A percentile compares a stretch with the other conserved stretches of the same genome.
Evolutionary conservation across 2,113 vertebrate genomes (phyloP).

Genomic region (Nettapus auritus): DNA sequence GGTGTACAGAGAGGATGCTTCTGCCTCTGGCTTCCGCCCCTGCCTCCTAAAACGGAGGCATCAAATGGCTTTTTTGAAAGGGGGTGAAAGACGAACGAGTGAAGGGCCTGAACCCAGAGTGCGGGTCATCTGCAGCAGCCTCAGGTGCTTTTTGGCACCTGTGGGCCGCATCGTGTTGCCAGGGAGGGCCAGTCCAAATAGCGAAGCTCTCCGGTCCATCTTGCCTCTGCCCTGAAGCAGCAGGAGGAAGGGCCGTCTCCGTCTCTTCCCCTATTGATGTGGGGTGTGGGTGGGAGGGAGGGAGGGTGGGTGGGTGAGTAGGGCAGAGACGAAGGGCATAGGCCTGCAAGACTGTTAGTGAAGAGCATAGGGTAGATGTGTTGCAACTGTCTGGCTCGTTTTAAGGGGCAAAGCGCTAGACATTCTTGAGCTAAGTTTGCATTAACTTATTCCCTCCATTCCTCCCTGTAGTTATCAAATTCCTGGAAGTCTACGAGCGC

Average conservation of each 20-base stretch:
- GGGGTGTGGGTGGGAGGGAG: background rate
- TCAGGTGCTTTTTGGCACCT: background rate
- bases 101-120: background rate
- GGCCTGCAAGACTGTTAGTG: background rate
- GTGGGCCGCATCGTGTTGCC: background rate
- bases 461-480: constrained; percentile 85
- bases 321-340: background rate
- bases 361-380: constrained; percentile 24
- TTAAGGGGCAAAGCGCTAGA: background rate
- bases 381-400: constrained; percentile 31
- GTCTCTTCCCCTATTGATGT: background rate
- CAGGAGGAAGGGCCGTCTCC: background rate
- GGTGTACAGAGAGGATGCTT: background rate
- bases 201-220: background rate
- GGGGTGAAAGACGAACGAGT: background rate
- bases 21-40: background rate
- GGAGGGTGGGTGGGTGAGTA: background rate
- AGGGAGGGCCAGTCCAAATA: background rate
- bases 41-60: background rate
- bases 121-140: background rate
- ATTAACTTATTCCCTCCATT: constrained; percentile 42
- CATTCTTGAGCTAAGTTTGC: constrained; percentile 13
- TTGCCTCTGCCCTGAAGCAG: background rate
- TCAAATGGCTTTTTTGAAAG: background rate
- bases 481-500: constrained; percentile 92